Base-by-base conservation (phyloP, 1,140 invertebrate species). In the Papilio machaon region DNA sequence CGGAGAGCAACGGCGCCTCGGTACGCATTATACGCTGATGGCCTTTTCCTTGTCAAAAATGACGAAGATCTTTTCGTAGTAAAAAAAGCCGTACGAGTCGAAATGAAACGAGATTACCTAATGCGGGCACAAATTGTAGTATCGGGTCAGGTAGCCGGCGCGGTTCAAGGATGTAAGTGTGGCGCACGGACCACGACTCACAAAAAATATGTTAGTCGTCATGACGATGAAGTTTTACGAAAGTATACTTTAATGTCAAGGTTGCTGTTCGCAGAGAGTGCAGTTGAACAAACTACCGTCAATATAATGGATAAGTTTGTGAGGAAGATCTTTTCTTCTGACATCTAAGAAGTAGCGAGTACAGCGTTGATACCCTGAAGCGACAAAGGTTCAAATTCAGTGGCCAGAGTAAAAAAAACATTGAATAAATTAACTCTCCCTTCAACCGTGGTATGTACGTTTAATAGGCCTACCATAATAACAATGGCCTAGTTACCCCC, bases 41-140 rank as follows among this genome's bases (percentile, higher is more conserved):
- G 92, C 93, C 92, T 95, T 95, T 95, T 94, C 94, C 93, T 91
- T 94, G 94, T 94, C 93, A 94, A 94, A 94, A 92, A 91, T 92
- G 91, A 92, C 92, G 92, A 89, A 91, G 93, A 94, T 94, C 91
- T 88, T 86, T 91, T 89, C 90, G 89, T 90, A 85, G 86, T 90
- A 92, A 93, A 94, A 93, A 93, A 70, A 70, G 64, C 64, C 15
- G 30, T 83, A 87, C 82, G 85, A 89, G 85, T 85, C 88, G 89
- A 88, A 91, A 88, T 87, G 88, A 91, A 92, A 92, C 85, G 84
- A 89, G 87, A 91, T 90, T 89, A 92, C 88, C 89, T 89, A 89
- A 89, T 88, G 89, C 85, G 88, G 86, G 84, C 87, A 87, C 87
- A 90, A 90, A 91, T 89, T 92, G 87, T 89, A 85, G 87, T 88